Evolutionary conservation across 2,113 vertebrate genomes (phyloP), one percentile per base, ranked within the genome.

Genomic region (Psilopogon haemacephalus): DNA sequence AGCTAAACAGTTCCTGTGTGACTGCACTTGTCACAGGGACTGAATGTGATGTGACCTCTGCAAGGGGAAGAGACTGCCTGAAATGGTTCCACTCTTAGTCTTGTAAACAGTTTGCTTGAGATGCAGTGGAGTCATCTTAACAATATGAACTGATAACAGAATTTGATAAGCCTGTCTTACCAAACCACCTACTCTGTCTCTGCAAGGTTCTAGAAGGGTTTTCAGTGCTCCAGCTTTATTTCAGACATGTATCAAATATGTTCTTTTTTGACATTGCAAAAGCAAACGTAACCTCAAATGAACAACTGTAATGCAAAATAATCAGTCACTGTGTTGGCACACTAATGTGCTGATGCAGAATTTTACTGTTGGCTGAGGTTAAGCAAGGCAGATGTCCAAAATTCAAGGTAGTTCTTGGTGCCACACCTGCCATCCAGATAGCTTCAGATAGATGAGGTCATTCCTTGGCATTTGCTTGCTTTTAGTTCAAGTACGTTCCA

Each of bases 331-430:
- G 24, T 35, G 8, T 35, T 71, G 33, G 32, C 48, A 23, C 17
- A 54, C 7, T 20, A 12, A 75, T 38, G 10, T 82, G 44, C 38
- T 84, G 46, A 38, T n/a, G 4, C 16, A 84, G 71, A n/a, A 35
- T 73, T 62, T 74, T 82, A 30, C 44, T 62, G 2, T 40, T 91
- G 86, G 76, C 62, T 79, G 70, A 42, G 38, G 68, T 84, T 90
- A 84, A 80, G 80, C 26, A 48, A 84, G 91, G 87, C 88, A 88
- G 48, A 21, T 81, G 21, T 85, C 64, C 70, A 90, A 90, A 84
- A 64, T 44, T 74, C n/a, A 33, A 12, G 54, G 54, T 78, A 79
- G 33, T 62, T 71, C 63, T 63, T 46, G 42, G 9, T 87, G 88
- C 65, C 73, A 86, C 37, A 44, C 67, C 85, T 94, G 67, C 67